Base-by-base conservation (phyloP, 1,140 invertebrate genomes). In the Brachionus rubens region DNA sequence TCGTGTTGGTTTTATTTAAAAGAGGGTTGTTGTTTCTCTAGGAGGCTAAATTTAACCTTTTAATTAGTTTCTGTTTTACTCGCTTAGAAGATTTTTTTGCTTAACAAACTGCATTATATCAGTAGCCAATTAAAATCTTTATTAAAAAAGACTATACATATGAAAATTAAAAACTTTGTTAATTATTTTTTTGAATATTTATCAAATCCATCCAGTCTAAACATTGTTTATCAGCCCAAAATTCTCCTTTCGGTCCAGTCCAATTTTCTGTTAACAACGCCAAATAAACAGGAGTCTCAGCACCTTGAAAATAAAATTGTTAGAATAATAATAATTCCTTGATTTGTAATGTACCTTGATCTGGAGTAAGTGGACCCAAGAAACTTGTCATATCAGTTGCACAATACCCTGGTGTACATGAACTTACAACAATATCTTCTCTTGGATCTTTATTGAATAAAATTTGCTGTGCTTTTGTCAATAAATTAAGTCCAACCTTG, bases 341-440 rank as follows among this genome's bases (percentile, higher is more conserved):
- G 2, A 26, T 14, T 12, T 26, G 12, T 2, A 14, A 14, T 14
- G 26, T 28, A 54, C 52, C 52, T 59, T 59, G 28, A 36, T 59
- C 54, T 72, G 89, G 88, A 9, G 88, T 88, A 10, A 90, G 81
- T 0, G 80, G 81, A 4, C 90, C 90, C 79, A 88, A 89, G 77
- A 90, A 88, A 52, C 86, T 88, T 1, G 87, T 86, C 90, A 91
- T 90, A 78, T 91, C 90, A 1, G 91, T 91, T 78, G 88, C 86
- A 7, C 91, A 90, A 82, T 89, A 91, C 0, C 88, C 87, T 40
- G 87, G 87, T 79, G 84, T 82, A 77, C 81, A 81, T 59, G 87
- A 83, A 86, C 90, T 91, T 0, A 91, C 86, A 68, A 89, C 81
- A 75, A 90, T 86, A 79, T 89, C 88, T 6, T 83, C 78, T 43